Conservation (phyloP, 92 coral and sea anemone genomes). For the Paramuricea clavata region DNA sequence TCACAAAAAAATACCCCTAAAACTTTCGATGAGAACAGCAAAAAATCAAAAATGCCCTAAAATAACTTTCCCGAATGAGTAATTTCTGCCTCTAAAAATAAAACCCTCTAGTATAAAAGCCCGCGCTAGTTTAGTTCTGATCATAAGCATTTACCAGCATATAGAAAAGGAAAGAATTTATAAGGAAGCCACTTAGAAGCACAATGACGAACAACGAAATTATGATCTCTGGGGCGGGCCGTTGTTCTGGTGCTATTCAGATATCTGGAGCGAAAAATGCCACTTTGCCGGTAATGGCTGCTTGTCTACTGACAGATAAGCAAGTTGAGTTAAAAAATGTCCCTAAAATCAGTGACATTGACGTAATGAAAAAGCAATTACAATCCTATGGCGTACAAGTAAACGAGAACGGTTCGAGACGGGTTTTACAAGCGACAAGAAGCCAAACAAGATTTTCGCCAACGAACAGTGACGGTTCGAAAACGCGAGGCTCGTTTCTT, state of each 20-base stretch:
- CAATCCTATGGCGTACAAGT: constrained; percentile 59
- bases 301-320: constrained; percentile 45
- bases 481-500: constrained; percentile 44
- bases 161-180: too few relatives aligned
- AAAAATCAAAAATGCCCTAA: background rate
- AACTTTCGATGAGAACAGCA: constrained; percentile 26
- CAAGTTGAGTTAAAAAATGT: constrained; percentile 36
- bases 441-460: constrained; percentile 13
- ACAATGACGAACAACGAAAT: constrained; percentile 8
- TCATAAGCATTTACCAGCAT: background rate
- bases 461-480: background rate
- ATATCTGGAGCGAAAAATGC: constrained; percentile 70
- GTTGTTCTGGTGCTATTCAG: constrained; percentile 33
- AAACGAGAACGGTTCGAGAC: background rate
- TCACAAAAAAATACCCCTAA: background rate
- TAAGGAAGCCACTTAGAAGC: background rate
- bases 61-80: constrained; percentile 18
- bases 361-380: constrained; percentile 50
- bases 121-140: constrained; percentile 7
- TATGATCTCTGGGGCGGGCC: constrained; percentile 9
- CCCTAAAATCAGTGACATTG: constrained; percentile 55
- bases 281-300: constrained; percentile 60
- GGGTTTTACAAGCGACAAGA: constrained; percentile 26
- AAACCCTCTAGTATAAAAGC: constrained; percentile 7
- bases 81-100: constrained; percentile 11